These are phyloP conservation scores for Oscheius sp. DNA, from an alignment of 2,888 invertebrate genomes.

Conservation along the genomic window DNA sequence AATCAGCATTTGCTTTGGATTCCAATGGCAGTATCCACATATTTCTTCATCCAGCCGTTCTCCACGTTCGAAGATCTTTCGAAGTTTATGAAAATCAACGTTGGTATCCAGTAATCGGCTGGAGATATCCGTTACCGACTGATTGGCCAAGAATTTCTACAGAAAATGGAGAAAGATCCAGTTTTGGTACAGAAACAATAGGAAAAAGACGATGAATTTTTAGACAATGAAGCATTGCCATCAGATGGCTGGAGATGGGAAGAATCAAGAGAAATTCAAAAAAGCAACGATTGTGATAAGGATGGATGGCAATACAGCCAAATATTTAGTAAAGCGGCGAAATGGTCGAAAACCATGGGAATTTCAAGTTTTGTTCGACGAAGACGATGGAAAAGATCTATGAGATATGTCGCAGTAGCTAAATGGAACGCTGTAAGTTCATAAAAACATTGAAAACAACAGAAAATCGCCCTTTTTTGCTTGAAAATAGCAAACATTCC, in stretches of 20 bases:
- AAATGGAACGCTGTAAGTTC: conserved; percentile 44
- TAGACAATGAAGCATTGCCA: conserved; percentile 21
- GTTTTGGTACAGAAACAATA: conserved; percentile 15
- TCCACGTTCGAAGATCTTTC: conserved; percentile 41
- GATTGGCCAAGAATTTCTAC: conserved; percentile 45
- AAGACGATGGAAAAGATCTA: conserved; percentile 43
- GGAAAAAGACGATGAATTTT: background rate
- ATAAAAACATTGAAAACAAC: conserved; percentile 11
- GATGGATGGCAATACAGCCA: conserved; percentile 56
- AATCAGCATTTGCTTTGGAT: conserved; percentile 44
- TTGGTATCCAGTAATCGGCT: conserved; percentile 52
- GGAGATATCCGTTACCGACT: conserved; percentile 43
- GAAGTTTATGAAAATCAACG: conserved; percentile 52
- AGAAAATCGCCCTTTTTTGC: no score
- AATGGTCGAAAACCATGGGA: conserved; percentile 41
- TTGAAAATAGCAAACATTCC: conserved; percentile 17
- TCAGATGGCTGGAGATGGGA: conserved; percentile 53
- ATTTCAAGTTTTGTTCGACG: conserved; percentile 43
- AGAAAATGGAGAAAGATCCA: conserved; percentile 13
- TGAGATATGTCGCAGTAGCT: conserved; percentile 48
- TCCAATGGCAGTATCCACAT: conserved; percentile 42
- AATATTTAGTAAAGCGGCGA: conserved; percentile 28
- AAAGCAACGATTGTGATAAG: conserved; percentile 42
- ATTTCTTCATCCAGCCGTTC: conserved; percentile 43
- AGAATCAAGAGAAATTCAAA: conserved; percentile 46